Evolutionary conservation across 2,113 vertebrate species (phyloP), one percentile per base, ranked within the genome.

Genomic region (Oreochromis spilurus): DNA sequence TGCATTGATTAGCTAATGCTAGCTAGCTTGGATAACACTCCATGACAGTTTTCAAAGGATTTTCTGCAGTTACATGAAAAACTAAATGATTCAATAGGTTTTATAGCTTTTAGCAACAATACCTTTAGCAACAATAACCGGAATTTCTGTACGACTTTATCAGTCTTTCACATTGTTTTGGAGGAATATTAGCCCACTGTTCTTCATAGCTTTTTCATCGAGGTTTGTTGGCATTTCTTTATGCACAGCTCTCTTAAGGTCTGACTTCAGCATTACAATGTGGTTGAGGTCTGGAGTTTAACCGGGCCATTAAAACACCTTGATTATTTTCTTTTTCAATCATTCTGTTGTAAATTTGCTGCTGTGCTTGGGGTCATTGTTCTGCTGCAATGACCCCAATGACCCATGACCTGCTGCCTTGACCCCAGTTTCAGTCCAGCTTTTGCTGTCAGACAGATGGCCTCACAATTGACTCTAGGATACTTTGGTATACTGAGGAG

Each of bases 1-100:
- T 75, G 43, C 14, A 75, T 48, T 48, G 9, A 29, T 48, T 48
- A 48, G 67, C 70, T 50, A 48, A 48, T 75, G 24, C 40, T 75
- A 48, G 67, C 21, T 75, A 29, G 4, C 40, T 48, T 48, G 67
- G 24, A 75, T 48, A 48, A 2, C 21, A 11, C 4, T 48, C 21
- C 9, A 17, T 29, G 67, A 9, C 14, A 17, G 21, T 72, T 72
- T 72, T 26, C 67, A 72, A 0, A 72, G 40, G 67, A 45, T 29
- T 0, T 17, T 50, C 14, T 48, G 0, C 43, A 48, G 9, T 48
- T 40, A 45, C 14, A 13, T 4, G 9, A 0, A 48, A 48, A 48
- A 26, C 21, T 45, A 45, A 45, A 45, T 45, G 21, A 72, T 1
- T 72, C 40, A 72, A 4, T 26, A 45, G 40, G 21, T 72, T 72